These are phyloP conservation scores for Peromyscus nudipes DNA, from an alignment of 2,797 vertebrate species.

Conservation along the genomic window DNA sequence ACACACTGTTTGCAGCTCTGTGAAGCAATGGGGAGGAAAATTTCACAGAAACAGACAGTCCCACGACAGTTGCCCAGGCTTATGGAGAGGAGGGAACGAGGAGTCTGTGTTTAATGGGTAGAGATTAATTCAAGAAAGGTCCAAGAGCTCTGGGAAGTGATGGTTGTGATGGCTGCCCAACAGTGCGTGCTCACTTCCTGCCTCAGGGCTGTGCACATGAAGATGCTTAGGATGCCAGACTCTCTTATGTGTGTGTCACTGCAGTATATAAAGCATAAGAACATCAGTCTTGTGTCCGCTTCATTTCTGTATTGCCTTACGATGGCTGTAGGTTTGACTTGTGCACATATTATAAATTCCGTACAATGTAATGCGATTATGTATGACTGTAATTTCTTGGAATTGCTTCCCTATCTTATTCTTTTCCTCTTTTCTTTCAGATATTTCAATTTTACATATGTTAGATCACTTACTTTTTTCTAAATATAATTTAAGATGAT, in stretches of 20 bases:
- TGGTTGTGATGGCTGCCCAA: not conserved
- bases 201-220: not conserved
- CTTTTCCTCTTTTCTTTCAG: not conserved
- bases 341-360: not conserved
- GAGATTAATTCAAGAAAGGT: not conserved
- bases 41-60: not conserved
- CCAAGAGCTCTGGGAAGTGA: not conserved
- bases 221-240: not conserved
- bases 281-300: not conserved
- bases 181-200: not conserved
- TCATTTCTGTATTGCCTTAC: not conserved
- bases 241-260: not conserved
- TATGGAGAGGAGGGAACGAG: not conserved
- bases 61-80: not conserved
- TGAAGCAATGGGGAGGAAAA: not conserved
- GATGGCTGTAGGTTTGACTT: not conserved
- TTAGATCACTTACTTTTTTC: constrained; percentile 9
- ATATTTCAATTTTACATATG: constrained; percentile 1
- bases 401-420: not conserved
- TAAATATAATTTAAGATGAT: not conserved
- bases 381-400: not conserved
- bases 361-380: not conserved
- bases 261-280: not conserved
- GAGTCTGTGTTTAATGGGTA: not conserved
- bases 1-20: not conserved